Conservation (phyloP, 2,113 vertebrate genomes). For the Cebus imitator region DNA sequence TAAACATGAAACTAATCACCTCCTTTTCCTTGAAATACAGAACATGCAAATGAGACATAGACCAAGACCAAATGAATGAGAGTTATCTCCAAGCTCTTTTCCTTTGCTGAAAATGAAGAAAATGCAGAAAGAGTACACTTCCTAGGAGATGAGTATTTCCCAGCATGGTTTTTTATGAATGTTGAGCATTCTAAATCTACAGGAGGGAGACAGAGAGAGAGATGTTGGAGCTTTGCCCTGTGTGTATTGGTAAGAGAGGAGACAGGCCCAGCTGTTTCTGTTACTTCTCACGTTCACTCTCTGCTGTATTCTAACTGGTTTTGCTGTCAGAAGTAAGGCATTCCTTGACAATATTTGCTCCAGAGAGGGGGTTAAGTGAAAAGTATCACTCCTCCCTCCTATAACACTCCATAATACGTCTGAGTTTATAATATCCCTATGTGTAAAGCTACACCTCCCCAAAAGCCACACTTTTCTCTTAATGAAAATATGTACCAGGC, state of each 20-base stretch:
- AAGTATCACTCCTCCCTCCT: background rate
- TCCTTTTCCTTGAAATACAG: constrained; percentile 32
- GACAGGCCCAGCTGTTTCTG: background rate
- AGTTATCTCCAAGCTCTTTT: background rate
- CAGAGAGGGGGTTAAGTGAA: background rate
- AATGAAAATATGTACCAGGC: background rate
- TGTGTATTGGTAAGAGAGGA: background rate
- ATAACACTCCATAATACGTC: background rate
- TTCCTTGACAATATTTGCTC: background rate
- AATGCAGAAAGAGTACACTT: background rate
- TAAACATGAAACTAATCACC: background rate
- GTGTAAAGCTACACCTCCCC: background rate
- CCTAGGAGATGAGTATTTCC: background rate
- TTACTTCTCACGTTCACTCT: background rate
- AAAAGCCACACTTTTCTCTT: background rate
- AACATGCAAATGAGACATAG: background rate
- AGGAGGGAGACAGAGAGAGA: background rate
- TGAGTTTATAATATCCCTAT: background rate
- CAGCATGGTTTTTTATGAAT: background rate
- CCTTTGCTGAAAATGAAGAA: background rate
- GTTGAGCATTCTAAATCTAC: background rate
- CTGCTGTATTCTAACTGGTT: background rate
- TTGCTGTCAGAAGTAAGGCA: background rate
- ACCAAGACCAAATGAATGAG: background rate
- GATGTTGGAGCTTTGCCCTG: background rate